Base-by-base conservation (phyloP, 2,797 vertebrate genomes). In the Lagorchestes hirsutus region DNA sequence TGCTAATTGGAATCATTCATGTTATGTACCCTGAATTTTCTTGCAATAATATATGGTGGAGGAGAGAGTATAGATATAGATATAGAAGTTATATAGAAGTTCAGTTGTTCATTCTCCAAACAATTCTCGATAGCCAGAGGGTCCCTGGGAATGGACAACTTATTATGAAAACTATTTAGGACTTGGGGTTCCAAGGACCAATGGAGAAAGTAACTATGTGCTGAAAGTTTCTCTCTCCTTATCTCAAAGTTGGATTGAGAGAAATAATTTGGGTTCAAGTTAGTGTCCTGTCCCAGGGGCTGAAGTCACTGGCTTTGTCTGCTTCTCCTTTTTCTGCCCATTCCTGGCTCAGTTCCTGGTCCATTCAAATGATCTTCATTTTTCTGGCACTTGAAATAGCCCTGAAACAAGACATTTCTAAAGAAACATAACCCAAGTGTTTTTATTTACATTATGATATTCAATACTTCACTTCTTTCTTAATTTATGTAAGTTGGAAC, bases 381-480 rank as follows among this genome's bases (percentile, higher is more conserved):
- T 96, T 62, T 93, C 91, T 55, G 92, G 93, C 93, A 96, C 92
- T 55, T 95, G 94, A 92, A 92, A 62, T 97, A 93, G 93, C 94
- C 96, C 95, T 95, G 67, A 90, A 96, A 92, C 52, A 95, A 94
- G 93, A 54, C 95, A 96, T 96, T 97, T 0, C 55, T 55, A 58
- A 95, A 93, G 57, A 29, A 74, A 92, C n/a, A 4, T 14, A 82
- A 96, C 97, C 93, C 93, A 95, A 56, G 95, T n/a, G 6, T 94
- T 93, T 97, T 57, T 93, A 50, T 96, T 97, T 97, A 94, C 50
- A 90, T 98, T 98, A 95, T 50, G 96, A 96, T 92, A 93, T 93
- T 97, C 96, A 93, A 56, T 59, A 55, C 93, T 97, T 92, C 57
- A 96, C 96, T 95, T 93, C 24, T 95, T 97, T 98, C 96, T 98